A percentile compares a stretch with the other conserved stretches of the same genome.
Conservation (phyloP, 2,113 vertebrate species). For the Ctenodactylus gundi region DNA sequence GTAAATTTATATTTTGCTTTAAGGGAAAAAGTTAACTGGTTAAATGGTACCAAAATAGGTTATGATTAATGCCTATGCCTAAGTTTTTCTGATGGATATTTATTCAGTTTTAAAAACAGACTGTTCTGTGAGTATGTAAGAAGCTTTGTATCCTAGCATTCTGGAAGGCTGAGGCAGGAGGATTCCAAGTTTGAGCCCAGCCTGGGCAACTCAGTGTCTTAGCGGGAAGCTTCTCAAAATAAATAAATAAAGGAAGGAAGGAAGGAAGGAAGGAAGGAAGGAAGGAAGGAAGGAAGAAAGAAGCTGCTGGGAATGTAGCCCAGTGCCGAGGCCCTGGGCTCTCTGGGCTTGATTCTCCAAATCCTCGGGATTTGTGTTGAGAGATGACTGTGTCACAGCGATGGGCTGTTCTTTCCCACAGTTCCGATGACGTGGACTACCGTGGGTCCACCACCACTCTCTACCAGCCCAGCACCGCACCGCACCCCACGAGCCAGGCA, state of each 20-base stretch:
- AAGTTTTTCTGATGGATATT: constrained; percentile 3
- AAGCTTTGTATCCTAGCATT: too few relatives aligned
- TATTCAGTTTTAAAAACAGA: not conserved
- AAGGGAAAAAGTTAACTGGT: not conserved
- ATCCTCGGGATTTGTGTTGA: constrained; percentile 26
- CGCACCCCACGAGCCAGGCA: constrained; percentile 89
- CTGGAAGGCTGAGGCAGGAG: too few relatives aligned
- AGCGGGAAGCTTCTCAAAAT: too few relatives aligned
- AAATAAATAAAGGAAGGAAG: too few relatives aligned
- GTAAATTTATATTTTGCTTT: constrained; percentile 46
- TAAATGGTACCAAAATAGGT: not conserved
- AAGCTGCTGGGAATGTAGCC: too few relatives aligned
- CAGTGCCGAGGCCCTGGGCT: too few relatives aligned
- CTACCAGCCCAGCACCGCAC: constrained; percentile 86
- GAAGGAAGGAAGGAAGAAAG: too few relatives aligned
- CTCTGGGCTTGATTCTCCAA: too few relatives aligned
- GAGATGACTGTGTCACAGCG: not conserved
- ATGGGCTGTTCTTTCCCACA: constrained; percentile 72
- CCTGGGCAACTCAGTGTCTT: too few relatives aligned
- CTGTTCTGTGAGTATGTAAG: not conserved
- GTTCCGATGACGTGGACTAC: constrained; percentile 96
- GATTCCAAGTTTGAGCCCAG: too few relatives aligned
- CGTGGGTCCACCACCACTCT: constrained; percentile 95
- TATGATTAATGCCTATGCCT: not conserved
- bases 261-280: too few relatives aligned